A percentile compares a stretch with the other conserved stretches of the same genome.
These are phyloP conservation scores for Cyrtonyx montezumae DNA, from an alignment of 2,113 vertebrate species.

Conservation along the genomic window DNA sequence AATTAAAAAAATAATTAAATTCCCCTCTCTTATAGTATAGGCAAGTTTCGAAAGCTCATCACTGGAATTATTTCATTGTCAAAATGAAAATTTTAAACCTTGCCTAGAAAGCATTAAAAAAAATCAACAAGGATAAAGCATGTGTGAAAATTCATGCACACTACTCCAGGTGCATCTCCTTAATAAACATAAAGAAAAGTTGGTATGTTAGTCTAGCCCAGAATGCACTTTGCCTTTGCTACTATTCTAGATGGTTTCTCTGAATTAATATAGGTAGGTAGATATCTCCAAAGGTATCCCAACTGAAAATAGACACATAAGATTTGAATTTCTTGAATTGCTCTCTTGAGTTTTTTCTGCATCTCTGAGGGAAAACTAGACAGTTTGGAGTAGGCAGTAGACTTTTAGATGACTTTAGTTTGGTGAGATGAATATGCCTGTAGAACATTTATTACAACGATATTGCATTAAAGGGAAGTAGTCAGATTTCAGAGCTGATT, in stretches of 20 bases:
- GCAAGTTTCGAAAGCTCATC: not conserved
- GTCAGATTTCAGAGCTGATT: not conserved
- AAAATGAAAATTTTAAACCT: not conserved
- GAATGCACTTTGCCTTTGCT: fast-evolving
- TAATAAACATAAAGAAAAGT: not conserved
- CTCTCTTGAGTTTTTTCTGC: not conserved
- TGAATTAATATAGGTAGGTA: not conserved
- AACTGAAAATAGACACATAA: fast-evolving
- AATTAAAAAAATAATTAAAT: not conserved
- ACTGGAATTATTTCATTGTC: not conserved
- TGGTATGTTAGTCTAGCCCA: not conserved
- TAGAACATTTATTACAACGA: fast-evolving
- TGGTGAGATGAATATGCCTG: fast-evolving
- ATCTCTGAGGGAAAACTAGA: not conserved
- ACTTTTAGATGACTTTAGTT: not conserved
- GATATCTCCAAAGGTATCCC: not conserved
- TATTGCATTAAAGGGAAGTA: not conserved
- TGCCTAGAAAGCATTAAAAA: not conserved
- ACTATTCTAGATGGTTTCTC: not conserved
- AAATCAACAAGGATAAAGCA: fast-evolving
- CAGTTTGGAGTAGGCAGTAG: not conserved
- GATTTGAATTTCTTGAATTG: not conserved
- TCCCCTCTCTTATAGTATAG: not conserved
- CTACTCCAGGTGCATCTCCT: not conserved
- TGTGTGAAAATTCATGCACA: not conserved